Percentiles rank a stretch among this genome's conserved stretches.
Conservation (phyloP, 2,888 invertebrate genomes). For the Tiphia femorata region DNA sequence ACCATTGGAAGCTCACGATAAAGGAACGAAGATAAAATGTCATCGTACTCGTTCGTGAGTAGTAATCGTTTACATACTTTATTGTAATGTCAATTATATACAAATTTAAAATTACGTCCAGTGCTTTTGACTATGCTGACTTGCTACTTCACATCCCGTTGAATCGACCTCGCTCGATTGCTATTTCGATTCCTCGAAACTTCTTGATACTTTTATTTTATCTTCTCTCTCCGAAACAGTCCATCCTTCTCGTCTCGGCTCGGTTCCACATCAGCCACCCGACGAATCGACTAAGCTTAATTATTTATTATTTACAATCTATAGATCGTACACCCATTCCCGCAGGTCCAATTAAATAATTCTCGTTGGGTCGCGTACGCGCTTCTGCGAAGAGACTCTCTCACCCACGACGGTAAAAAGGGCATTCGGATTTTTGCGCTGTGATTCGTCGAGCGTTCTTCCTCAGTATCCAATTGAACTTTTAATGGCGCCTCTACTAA, state of each 20-base stretch:
- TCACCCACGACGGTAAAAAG: too few relatives aligned
- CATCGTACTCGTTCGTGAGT: constrained; percentile 27
- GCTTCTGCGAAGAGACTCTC: too few relatives aligned
- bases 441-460: too few relatives aligned
- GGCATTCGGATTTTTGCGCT: too few relatives aligned
- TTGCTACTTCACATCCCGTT: neutral
- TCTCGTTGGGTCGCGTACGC: too few relatives aligned
- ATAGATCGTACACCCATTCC: constrained; percentile 22
- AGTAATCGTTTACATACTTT: constrained; percentile 62
- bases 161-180: too few relatives aligned
- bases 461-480: too few relatives aligned
- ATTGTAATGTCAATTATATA: constrained; percentile 66
- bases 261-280: constrained; percentile 31
- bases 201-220: too few relatives aligned
- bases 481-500: too few relatives aligned
- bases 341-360: constrained; percentile 3
- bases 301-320: constrained; percentile 45
- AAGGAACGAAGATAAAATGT: too few relatives aligned
- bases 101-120: constrained; percentile 63
- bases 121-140: constrained; percentile 42
- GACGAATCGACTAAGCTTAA: constrained; percentile 35
- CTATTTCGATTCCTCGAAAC: too few relatives aligned
- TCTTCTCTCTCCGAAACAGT: neutral
- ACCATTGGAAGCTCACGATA: too few relatives aligned
- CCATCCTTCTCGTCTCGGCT: constrained; percentile 5